These are phyloP conservation scores for Luidia sarsii DNA, from an alignment of 53 echinoderm and acorn worm species.

Conservation along the genomic window DNA sequence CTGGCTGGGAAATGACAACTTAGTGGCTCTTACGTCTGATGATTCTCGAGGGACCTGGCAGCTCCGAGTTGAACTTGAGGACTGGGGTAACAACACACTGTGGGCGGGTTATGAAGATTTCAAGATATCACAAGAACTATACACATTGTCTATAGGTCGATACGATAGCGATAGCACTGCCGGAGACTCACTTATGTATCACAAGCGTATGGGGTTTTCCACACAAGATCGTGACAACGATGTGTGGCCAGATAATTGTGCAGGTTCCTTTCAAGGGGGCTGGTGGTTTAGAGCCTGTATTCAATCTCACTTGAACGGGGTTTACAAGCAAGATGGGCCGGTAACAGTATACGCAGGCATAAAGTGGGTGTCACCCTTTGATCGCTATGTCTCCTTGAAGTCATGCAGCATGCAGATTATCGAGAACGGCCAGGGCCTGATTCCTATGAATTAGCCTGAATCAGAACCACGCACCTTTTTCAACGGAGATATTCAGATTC, in stretches of 20 bases:
- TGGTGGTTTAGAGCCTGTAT: background rate
- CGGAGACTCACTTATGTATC: background rate
- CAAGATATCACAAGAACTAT: no score
- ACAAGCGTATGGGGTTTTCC: conserved; percentile 7
- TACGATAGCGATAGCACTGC: background rate
- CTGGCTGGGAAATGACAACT: background rate
- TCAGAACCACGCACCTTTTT: no score
- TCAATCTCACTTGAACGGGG: background rate
- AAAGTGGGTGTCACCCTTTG: no score
- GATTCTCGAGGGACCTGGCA: no score
- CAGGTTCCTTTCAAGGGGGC: background rate
- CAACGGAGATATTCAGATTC: no score
- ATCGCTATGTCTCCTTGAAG: no score
- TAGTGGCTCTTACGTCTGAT: background rate
- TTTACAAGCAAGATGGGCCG: no score
- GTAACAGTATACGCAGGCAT: no score
- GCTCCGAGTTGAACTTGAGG: no score
- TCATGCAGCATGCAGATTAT: no score
- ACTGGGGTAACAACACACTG: background rate
- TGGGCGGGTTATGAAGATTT: background rate
- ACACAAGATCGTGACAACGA: conserved; percentile 31
- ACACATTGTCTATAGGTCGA: background rate
- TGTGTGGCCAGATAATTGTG: background rate
- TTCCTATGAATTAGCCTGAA: no score
- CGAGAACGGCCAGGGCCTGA: no score